Base-by-base conservation (phyloP, 2,888 invertebrate species). In the Cyclophora punctaria region DNA sequence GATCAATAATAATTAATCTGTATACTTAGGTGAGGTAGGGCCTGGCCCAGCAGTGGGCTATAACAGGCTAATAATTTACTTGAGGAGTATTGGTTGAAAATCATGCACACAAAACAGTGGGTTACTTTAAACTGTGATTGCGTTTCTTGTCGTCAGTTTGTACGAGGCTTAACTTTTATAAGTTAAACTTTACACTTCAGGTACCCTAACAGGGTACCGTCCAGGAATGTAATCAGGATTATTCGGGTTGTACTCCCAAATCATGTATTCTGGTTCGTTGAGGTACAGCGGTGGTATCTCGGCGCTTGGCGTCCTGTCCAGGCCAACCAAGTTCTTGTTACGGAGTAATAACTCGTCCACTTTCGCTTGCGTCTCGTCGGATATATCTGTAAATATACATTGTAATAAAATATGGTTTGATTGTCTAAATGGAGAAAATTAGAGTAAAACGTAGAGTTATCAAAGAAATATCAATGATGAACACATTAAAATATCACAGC, bases 201-300 rank as follows among this genome's bases (percentile, higher is more conserved):
- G 76, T 0, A 82, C 61, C 42, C 89, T 67, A 7, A 59, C 60
- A 0, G 89, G 88, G 50, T 89, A 89, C 45, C 81, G 71, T 2
- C 87, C 88, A 6, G 85, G 83, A 34, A 78, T 78, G 48, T 81
- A 71, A 43, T 84, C 71, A 0, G 89, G 89, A 50, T 89, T 89
- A 49, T 86, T 83, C 0, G 88, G 89, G 53, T 88, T 86, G 57
- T 85, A 89, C 58, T 89, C 84, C 89, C 89, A 89, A 44, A 89
- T 80, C 3, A 89, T 75, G 52, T 89, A 89, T 50, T 89, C 89
- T 0, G 88, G 89, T 50, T 89, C 87, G 49, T 85, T 80, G 35
- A 89, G 79, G 56, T 80, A 89, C 6, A 89, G 64, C 0, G 86
- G 86, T 0, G 86, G 87, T 52, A 88, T 87, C 50, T 85, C 84